phyloP scores from a whole-genome alignment of 2,113 vertebrate genomes.

The Lagopus muta region DNA sequence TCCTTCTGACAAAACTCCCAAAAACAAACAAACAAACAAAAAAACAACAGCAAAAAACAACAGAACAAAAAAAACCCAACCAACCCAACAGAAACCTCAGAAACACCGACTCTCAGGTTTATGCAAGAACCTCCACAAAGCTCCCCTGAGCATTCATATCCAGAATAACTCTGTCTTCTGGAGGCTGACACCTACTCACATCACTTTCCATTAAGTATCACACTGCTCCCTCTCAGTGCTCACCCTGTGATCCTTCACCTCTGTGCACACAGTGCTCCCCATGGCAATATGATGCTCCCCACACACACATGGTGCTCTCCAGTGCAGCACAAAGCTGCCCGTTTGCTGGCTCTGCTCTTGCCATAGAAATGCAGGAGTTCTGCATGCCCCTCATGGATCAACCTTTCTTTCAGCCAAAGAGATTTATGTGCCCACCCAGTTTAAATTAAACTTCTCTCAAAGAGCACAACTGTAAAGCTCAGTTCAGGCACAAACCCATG shows the following conservation, averaged over 20 bases:
- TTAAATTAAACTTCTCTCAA: slow-evolving; percentile 42
- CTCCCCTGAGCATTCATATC: neutral
- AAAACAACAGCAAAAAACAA: neutral
- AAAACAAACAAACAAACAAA: neutral
- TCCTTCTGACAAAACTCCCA: neutral
- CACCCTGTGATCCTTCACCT: neutral
- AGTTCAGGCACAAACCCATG: slow-evolving; percentile 1
- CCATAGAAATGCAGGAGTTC: neutral
- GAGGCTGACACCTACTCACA: neutral
- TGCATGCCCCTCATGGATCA: neutral
- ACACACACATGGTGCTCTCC: neutral
- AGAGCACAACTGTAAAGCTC: slow-evolving; percentile 21
- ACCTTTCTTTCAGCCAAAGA: neutral
- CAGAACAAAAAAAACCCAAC: neutral
- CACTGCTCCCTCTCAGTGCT: neutral
- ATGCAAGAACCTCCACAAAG: neutral
- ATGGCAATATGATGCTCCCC: no score
- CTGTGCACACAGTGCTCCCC: neutral
- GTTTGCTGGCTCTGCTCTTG: neutral
- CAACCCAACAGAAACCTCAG: neutral
- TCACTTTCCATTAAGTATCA: neutral
- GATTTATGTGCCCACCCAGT: slow-evolving; percentile 12
- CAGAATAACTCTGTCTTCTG: neutral
- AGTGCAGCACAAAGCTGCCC: neutral
- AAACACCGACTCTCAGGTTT: neutral